A percentile compares a stretch with the other conserved stretches of the same genome.
phyloP scores from a whole-genome alignment of 1,140 invertebrate species.

The Chymomyza costata region DNA sequence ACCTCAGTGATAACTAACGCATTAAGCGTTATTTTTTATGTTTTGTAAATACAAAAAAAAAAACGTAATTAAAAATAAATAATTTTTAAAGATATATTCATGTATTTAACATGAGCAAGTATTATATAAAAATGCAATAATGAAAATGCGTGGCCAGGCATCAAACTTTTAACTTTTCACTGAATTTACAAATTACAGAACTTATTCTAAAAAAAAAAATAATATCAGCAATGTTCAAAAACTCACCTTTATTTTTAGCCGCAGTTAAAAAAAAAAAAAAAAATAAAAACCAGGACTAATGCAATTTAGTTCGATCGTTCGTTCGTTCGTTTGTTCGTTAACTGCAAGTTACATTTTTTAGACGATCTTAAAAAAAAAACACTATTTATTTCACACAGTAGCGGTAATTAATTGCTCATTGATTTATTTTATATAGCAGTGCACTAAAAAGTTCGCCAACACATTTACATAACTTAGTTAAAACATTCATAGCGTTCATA shows the following conservation, averaged over 20 bases:
- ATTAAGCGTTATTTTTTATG: too few relatives aligned
- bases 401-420: too few relatives aligned
- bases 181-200: slow-evolving; percentile 37
- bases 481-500: too few relatives aligned
- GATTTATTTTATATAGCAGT: too few relatives aligned
- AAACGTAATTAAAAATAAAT: too few relatives aligned
- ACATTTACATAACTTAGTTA: too few relatives aligned
- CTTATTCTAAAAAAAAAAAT: slow-evolving; percentile 7
- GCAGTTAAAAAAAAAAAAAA: slow-evolving; percentile 22
- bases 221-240: slow-evolving; percentile 15
- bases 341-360: slow-evolving; percentile 31
- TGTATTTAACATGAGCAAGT: slow-evolving; percentile 11
- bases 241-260: slow-evolving; percentile 37
- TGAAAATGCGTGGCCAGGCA: slow-evolving; percentile 74
- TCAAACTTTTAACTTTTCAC: slow-evolving; percentile 55
- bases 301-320: slow-evolving; percentile 33
- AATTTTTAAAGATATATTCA: too few relatives aligned
- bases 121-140: slow-evolving; percentile 28
- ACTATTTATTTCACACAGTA: too few relatives aligned
- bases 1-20: too few relatives aligned
- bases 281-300: too few relatives aligned
- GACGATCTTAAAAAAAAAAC: slow-evolving; percentile 1
- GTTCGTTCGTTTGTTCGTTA: slow-evolving; percentile 40
- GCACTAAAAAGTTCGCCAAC: too few relatives aligned
- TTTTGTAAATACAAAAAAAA: too few relatives aligned